Evolutionary conservation across 2,888 invertebrate genomes (phyloP).

Genomic region (Lepidonotus clava): DNA sequence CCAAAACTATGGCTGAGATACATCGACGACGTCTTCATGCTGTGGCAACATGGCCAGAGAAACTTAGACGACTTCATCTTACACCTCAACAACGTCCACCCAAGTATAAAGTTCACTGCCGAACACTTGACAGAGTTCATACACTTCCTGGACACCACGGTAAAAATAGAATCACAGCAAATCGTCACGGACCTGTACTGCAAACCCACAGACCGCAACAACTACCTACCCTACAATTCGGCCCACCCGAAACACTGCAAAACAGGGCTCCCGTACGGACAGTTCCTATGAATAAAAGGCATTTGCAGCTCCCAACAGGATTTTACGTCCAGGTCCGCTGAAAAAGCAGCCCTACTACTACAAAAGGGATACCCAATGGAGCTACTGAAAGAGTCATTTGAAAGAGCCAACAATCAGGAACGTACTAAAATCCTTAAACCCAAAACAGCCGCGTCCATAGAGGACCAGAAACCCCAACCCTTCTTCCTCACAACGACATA

Average conservation of each 20-base stretch:
- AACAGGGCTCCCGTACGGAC: not conserved
- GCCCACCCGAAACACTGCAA: not conserved
- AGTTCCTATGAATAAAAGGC: not conserved
- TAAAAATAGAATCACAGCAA: too few relatives aligned
- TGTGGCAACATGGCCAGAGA: not conserved
- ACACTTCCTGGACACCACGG: slow-evolving; percentile 32
- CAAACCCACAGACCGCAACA: slow-evolving; percentile 22
- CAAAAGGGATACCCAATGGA: too few relatives aligned
- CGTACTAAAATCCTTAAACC: too few relatives aligned
- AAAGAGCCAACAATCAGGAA: too few relatives aligned
- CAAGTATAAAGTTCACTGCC: slow-evolving; percentile 1
- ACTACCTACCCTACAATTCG: slow-evolving; percentile 10
- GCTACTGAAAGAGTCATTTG: too few relatives aligned
- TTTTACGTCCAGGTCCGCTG: too few relatives aligned
- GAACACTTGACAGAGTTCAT: not conserved
- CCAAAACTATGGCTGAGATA: not conserved
- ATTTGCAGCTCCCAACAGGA: too few relatives aligned
- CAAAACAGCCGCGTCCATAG: too few relatives aligned
- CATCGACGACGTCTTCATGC: slow-evolving; percentile 7
- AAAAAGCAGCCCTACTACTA: too few relatives aligned
- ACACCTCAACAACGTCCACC: not conserved
- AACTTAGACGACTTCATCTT: not conserved
- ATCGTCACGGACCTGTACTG: not conserved
- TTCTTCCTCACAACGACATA: too few relatives aligned
- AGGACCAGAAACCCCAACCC: too few relatives aligned